Evolutionary conservation across 1,140 invertebrate species (phyloP), one percentile per base, ranked within the genome.

Genomic region (Zelostemma sp.): DNA sequence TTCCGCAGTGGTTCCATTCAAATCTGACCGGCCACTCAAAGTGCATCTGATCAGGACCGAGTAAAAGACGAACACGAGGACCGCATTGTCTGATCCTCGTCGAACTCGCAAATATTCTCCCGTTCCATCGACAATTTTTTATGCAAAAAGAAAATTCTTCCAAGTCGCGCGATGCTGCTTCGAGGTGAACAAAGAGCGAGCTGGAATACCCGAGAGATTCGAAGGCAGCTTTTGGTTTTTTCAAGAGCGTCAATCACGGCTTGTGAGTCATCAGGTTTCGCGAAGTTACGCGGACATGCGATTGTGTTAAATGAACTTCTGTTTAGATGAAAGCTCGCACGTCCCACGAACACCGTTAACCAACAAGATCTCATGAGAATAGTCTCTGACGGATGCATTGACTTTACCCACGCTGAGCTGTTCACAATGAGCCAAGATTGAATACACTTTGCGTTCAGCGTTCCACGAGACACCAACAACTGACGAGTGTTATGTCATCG

Each of bases 1-100:
- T 82, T 84, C 76, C 73, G 72, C 72, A 68, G 73, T 73, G 69
- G 68, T 68, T 77, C 69, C 72, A 77, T 76, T 71, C 65, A 76
- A 76, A 73, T 73, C 73, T 70, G 48, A 1, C 47, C 6, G 66
- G 71, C 62, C 53, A 68, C 62, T 71, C 50, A 25, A 59, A 62
- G 43, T 47, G 46, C 43, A 69, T 59, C 64, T 56, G 63, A 65
- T 62, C 56, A 68, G 46, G 56, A 18, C 31, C 41, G 53, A 38
- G 61, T 49, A 55, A 72, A 72, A 72, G 63, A 57, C 68, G 60
- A 72, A 69, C 73, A 53, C 43, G 51, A 73, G 66, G 48, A 66
- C 38, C 40, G 58, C 19, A 62, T 72, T 72, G 58, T 70, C 61
- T 58, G 58, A 59, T 66, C 25, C 6, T 43, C 40, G 58, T 56